Conservation (phyloP, 2,888 invertebrate species). For the Hemaris fuciformis region DNA sequence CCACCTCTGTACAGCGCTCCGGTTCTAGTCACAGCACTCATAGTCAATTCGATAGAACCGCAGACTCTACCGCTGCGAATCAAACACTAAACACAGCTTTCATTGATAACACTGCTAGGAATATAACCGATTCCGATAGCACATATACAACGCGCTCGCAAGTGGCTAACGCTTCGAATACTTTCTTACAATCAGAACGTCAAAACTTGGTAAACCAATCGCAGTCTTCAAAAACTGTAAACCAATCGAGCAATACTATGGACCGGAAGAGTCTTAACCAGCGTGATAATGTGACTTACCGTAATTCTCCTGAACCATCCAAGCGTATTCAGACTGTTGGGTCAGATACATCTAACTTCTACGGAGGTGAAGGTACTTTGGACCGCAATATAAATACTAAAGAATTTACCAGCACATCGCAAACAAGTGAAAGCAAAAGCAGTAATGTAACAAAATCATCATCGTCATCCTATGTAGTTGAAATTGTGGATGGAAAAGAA, state of each 20-base stretch:
- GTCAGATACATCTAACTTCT: constrained; percentile 64
- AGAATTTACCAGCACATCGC: constrained; percentile 64
- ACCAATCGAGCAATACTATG: constrained; percentile 23
- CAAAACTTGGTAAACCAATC: constrained; percentile 58
- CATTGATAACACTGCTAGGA: constrained; percentile 54
- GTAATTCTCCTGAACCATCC: constrained; percentile 51
- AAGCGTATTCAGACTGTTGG: constrained; percentile 51
- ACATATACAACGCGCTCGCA: constrained; percentile 56
- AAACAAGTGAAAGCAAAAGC: constrained; percentile 76
- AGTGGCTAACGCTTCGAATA: constrained; percentile 62
- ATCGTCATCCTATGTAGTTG: constrained; percentile 84
- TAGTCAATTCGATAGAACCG: constrained; percentile 64
- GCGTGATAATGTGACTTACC: constrained; percentile 54
- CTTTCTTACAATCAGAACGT: constrained; percentile 71
- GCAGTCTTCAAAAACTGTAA: constrained; percentile 31
- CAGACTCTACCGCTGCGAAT: constrained; percentile 60
- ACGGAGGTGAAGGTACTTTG: constrained; percentile 61
- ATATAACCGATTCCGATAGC: constrained; percentile 44
- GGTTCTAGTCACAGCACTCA: constrained; percentile 64
- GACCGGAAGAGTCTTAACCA: constrained; percentile 52
- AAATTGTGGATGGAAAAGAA: constrained; percentile 85
- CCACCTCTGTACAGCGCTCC: constrained; percentile 66
- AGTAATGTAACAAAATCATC: constrained; percentile 82
- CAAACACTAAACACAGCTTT: constrained; percentile 73
- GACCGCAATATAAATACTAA: constrained; percentile 59